A percentile compares a stretch with the other conserved stretches of the same genome.
Conservation (phyloP, 2,113 vertebrate genomes). For the Phrynosoma platyrhinos region DNA sequence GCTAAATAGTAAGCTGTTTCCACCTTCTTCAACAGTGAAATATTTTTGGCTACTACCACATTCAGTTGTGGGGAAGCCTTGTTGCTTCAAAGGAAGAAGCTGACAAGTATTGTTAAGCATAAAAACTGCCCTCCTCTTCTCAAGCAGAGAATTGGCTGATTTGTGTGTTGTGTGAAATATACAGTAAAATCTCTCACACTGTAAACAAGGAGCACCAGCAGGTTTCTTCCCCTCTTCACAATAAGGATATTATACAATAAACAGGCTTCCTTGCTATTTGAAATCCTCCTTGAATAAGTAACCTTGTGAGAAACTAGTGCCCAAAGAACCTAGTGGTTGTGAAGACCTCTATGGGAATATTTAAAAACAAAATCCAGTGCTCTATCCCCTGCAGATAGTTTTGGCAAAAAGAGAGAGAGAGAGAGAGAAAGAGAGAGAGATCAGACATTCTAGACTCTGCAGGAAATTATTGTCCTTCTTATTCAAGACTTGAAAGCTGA, state of each 20-base stretch:
- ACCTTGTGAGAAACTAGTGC: constrained; percentile 73
- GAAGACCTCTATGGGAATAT: neutral
- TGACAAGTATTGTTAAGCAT: constrained; percentile 53
- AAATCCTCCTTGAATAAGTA: constrained; percentile 71
- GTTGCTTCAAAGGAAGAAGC: constrained; percentile 58
- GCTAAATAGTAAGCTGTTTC: constrained; percentile 47
- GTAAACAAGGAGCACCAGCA: constrained; percentile 53
- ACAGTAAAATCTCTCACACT: constrained; percentile 66
- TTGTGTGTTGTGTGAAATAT: constrained; percentile 55
- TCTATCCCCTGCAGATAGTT: neutral
- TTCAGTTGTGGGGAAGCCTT: constrained; percentile 53
- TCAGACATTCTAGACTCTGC: neutral
- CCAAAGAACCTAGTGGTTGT: constrained; percentile 52
- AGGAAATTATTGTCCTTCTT: neutral
- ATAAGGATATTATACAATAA: constrained; percentile 65
- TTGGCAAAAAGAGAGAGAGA: neutral
- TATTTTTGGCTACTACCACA: constrained; percentile 58
- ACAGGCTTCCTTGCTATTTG: constrained; percentile 69
- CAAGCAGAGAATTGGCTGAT: constrained; percentile 61
- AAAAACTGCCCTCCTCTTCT: constrained; percentile 57
- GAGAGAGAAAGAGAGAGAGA: neutral
- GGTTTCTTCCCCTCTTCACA: constrained; percentile 58
- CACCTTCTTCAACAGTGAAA: constrained; percentile 4
- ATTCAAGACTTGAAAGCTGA: neutral
- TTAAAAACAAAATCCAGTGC: neutral